phyloP scores from a whole-genome alignment of 2,113 vertebrate genomes.

The Eptesicus fuscus region DNA sequence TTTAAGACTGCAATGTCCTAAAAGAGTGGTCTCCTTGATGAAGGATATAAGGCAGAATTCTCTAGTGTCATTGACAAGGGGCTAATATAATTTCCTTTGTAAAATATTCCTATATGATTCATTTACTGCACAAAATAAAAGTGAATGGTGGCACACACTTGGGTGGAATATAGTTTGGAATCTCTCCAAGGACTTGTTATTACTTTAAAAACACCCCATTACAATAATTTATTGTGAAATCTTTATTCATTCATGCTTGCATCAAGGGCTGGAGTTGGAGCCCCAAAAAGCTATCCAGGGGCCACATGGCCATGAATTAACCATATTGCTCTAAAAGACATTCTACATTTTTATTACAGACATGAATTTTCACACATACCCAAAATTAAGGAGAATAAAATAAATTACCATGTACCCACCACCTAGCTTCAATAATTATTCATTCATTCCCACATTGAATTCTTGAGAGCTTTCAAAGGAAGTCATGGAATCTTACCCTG shows the following conservation, averaged over 20 bases:
- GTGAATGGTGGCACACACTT: not conserved
- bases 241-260: not conserved
- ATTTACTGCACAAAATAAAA: conserved; percentile 38
- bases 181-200: conserved; percentile 8
- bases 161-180: conserved; percentile 21
- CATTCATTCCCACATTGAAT: not conserved
- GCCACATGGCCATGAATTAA: not conserved
- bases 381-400: not conserved
- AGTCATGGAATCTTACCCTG: not conserved
- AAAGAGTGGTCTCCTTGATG: not conserved
- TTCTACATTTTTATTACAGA: conserved; percentile 4
- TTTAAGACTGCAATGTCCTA: not conserved
- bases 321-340: not conserved
- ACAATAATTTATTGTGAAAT: not conserved
- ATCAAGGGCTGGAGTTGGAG: not conserved
- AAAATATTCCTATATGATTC: conserved; percentile 6
- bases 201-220: conserved; percentile 37
- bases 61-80: not conserved
- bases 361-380: conserved; percentile 1
- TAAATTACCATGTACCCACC: not conserved
- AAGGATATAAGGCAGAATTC: not conserved
- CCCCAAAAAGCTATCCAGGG: not conserved
- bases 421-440: not conserved
- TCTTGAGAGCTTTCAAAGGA: not conserved
- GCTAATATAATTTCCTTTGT: not conserved